Percentiles rank a stretch among this genome's conserved stretches.
Conservation (phyloP, 2,113 vertebrate species). For the Gambusia holbrooki region DNA sequence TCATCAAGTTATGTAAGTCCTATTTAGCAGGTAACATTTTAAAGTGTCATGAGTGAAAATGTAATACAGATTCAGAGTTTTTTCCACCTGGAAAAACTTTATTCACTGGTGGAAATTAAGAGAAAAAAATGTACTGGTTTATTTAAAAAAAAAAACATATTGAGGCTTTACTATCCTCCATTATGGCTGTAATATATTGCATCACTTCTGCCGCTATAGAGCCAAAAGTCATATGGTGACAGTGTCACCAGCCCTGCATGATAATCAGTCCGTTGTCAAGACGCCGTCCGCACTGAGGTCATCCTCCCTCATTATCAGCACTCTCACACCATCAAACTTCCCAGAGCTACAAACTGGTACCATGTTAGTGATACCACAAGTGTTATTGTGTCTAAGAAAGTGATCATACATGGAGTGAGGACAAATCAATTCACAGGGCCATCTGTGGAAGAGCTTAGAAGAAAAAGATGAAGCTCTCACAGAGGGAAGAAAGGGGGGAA, state of each 20-base stretch:
- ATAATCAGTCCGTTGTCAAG: conserved; percentile 74
- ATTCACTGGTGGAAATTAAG: not conserved
- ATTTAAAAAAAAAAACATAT: not conserved
- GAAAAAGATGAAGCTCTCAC: not conserved
- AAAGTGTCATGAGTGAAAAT: not conserved
- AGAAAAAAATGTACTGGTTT: not conserved
- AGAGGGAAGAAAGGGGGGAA: conserved; percentile 7
- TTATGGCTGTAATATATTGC: conserved; percentile 4
- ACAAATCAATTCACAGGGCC: conserved; percentile 27
- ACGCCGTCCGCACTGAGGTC: conserved; percentile 61
- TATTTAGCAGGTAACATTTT: no score
- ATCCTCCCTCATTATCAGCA: conserved; percentile 54
- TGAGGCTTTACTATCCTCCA: not conserved
- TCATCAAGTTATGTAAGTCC: no score
- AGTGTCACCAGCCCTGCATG: conserved; percentile 56
- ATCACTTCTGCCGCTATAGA: not conserved
- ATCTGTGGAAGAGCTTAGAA: conserved; percentile 35
- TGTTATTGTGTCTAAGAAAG: conserved; percentile 13
- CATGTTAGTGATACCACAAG: conserved; percentile 17
- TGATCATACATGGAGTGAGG: not conserved
- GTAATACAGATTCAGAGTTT: not conserved
- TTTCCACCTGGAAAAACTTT: not conserved
- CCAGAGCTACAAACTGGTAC: conserved; percentile 23
- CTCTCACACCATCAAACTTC: conserved; percentile 42
- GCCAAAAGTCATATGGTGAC: conserved; percentile 53